phyloP scores from a whole-genome alignment of 2,113 vertebrate genomes.

The Corynorhinus townsendii region DNA sequence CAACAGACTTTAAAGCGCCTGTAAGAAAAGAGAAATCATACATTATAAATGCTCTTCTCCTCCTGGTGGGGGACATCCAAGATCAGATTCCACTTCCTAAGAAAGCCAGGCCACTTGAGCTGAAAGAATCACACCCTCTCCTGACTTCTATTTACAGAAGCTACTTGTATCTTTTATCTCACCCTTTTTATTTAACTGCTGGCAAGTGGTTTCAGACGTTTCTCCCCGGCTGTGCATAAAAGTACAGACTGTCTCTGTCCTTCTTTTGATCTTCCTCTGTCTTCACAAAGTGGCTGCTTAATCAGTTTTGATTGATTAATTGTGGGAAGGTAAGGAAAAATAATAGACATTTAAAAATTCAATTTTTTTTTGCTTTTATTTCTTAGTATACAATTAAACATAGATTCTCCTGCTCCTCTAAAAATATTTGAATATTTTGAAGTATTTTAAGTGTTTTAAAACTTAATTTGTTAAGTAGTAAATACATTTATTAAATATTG shows the following conservation, averaged over 20 bases:
- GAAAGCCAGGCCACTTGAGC: background rate
- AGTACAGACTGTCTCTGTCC: background rate
- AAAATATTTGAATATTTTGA: background rate
- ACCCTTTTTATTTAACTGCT: background rate
- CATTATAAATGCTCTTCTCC: background rate
- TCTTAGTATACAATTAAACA: constrained; percentile 14
- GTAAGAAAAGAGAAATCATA: background rate
- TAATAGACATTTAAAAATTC: background rate
- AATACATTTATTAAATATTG: background rate
- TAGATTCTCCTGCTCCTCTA: background rate
- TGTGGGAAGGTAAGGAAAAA: background rate
- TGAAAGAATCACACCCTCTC: background rate
- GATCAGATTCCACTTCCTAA: background rate
- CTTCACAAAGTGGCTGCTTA: background rate
- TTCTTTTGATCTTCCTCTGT: background rate
- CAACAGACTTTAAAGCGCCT: background rate
- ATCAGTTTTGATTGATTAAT: background rate
- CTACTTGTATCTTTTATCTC: background rate
- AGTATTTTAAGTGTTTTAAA: background rate
- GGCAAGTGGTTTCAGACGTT: background rate
- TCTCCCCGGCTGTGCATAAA: background rate
- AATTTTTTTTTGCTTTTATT: background rate
- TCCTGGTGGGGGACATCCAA: background rate
- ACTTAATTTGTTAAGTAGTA: background rate
- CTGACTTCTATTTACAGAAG: background rate